Conservation (phyloP, 2,113 vertebrate genomes). For the Misgurnus mizolepis region DNA sequence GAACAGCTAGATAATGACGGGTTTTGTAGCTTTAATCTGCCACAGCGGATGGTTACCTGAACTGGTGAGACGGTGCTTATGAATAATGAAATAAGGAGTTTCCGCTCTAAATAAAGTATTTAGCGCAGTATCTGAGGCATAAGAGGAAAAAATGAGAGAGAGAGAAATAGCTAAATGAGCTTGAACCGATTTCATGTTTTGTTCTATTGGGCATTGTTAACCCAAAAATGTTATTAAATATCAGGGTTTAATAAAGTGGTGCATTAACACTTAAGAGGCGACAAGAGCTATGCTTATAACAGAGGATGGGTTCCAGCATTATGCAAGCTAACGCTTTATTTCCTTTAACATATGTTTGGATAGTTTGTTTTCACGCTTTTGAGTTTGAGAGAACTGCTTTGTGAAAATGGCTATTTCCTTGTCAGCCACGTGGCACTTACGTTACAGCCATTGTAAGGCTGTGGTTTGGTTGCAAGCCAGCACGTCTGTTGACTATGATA, state of each 20-base stretch:
- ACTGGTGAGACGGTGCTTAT: slow-evolving; percentile 58
- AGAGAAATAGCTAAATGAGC: slow-evolving; percentile 35
- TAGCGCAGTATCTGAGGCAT: slow-evolving; percentile 43
- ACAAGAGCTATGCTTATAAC: background rate
- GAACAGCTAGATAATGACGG: slow-evolving; percentile 56
- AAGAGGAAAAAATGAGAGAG: slow-evolving; percentile 33
- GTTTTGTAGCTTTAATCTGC: slow-evolving; percentile 63
- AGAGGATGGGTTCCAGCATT: background rate
- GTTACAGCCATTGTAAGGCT: slow-evolving; percentile 1
- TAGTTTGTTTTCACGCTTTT: background rate
- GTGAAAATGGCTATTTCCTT: background rate
- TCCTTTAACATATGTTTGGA: background rate
- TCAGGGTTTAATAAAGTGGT: background rate
- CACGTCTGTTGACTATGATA: slow-evolving; percentile 26
- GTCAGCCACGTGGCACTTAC: background rate
- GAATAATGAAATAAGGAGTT: slow-evolving; percentile 59
- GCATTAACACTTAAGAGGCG: background rate
- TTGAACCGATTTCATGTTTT: slow-evolving; percentile 1
- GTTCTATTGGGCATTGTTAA: slow-evolving; percentile 13
- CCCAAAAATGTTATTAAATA: slow-evolving; percentile 26
- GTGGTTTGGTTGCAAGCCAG: slow-evolving; percentile 6
- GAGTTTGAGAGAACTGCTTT: slow-evolving; percentile 1
- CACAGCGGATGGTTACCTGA: slow-evolving; percentile 60
- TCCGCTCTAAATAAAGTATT: slow-evolving; percentile 54
- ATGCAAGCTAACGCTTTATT: background rate